These are phyloP conservation scores for Thera britannica DNA, from an alignment of 2,888 invertebrate genomes.

Conservation along the genomic window DNA sequence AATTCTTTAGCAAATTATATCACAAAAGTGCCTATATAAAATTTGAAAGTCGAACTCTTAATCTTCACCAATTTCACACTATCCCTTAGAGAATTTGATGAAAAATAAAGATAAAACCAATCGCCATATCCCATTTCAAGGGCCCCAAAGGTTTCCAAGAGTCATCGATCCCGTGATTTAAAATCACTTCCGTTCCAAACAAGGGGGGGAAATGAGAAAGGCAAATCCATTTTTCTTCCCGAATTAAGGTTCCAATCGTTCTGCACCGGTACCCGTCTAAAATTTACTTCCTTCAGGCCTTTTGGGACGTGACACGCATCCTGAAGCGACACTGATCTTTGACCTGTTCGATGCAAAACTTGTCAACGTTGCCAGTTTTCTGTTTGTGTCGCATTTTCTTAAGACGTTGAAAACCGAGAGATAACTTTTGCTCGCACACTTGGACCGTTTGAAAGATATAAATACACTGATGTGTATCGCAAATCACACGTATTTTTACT, in stretches of 20 bases:
- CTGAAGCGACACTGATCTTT: slow-evolving; percentile 9
- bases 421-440: too few relatives aligned
- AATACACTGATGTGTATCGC: too few relatives aligned
- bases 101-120: not conserved
- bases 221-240: slow-evolving; percentile 41
- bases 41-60: too few relatives aligned
- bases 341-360: slow-evolving; percentile 6
- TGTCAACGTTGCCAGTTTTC: not conserved
- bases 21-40: too few relatives aligned
- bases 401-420: too few relatives aligned
- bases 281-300: slow-evolving; percentile 34
- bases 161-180: slow-evolving; percentile 33
- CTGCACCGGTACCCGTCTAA: slow-evolving; percentile 30
- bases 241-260: slow-evolving; percentile 41
- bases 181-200: slow-evolving; percentile 38
- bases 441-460: too few relatives aligned
- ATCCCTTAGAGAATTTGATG: too few relatives aligned
- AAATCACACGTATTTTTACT: too few relatives aligned
- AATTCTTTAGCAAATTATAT: too few relatives aligned
- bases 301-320: slow-evolving; percentile 26
- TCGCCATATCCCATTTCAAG: not conserved
- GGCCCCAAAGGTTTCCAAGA: slow-evolving; percentile 8
- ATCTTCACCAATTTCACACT: too few relatives aligned
- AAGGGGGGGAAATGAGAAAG: slow-evolving; percentile 36
- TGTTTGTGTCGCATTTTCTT: too few relatives aligned